Evolutionary conservation across 1,140 invertebrate genomes (phyloP).

Genomic region (Scaptomyza pallida): DNA sequence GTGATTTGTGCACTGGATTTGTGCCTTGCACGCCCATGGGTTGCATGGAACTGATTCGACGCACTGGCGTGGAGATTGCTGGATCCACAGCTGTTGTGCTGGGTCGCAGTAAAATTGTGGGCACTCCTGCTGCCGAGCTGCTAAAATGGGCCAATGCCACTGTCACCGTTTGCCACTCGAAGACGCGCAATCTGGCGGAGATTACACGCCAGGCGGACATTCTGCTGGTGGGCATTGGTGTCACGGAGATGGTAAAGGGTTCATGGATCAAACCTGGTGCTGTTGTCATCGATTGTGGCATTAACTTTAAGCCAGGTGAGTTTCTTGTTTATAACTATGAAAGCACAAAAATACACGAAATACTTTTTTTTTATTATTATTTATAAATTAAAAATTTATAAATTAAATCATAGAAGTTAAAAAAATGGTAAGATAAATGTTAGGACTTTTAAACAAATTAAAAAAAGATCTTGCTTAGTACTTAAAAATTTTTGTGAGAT

Average conservation of each 20-base stretch:
- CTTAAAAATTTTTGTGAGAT: too few species aligned
- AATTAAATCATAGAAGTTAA: too few species aligned
- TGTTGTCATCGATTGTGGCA: slow-evolving; percentile 99
- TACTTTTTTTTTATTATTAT: too few species aligned
- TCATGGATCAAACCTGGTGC: slow-evolving; percentile 99
- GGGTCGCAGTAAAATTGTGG: slow-evolving; percentile 98
- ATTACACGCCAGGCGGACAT: slow-evolving; percentile 96
- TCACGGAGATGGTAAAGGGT: slow-evolving; percentile 95
- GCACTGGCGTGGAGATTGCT: slow-evolving; percentile 90
- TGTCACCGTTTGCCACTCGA: slow-evolving; percentile 98
- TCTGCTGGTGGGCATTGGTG: slow-evolving; percentile 97
- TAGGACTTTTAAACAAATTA: too few species aligned
- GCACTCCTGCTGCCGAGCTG: slow-evolving; percentile 96
- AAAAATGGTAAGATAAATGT: too few species aligned
- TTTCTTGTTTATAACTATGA: too few species aligned
- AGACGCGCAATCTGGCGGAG: slow-evolving; percentile 92
- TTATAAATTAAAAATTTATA: too few species aligned
- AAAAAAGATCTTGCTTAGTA: too few species aligned
- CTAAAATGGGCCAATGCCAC: slow-evolving; percentile 98
- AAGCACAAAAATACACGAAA: too few species aligned
- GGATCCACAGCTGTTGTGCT: slow-evolving; percentile 96
- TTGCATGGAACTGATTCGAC: slow-evolving; percentile 95
- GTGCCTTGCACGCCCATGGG: slow-evolving; percentile 97
- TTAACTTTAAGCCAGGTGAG: slow-evolving; percentile 94
- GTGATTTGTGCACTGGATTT: slow-evolving; percentile 92